phyloP scores from a whole-genome alignment of 23 tunicate genomes.

The Phallusia fumigata region DNA sequence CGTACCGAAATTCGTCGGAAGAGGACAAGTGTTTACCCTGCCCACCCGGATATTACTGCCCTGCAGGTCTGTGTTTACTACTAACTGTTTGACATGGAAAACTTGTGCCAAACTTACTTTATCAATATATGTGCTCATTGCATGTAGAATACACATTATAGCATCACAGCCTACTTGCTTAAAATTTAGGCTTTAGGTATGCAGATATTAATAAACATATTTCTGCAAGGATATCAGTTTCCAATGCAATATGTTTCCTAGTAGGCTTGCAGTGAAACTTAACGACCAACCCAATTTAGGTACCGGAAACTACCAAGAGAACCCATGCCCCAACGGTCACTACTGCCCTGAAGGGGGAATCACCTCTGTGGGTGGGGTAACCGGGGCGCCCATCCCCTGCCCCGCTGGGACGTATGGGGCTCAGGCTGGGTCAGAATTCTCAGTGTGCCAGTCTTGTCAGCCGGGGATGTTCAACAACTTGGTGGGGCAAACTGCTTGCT shows the following conservation, averaged over 20 bases:
- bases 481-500: slow-evolving; percentile 93
- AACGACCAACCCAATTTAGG: slow-evolving; percentile 43
- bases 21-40: slow-evolving; percentile 89
- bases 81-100: too few species aligned
- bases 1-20: slow-evolving; percentile 74
- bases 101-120: too few species aligned
- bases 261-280: too few species aligned
- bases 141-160: too few species aligned
- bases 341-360: slow-evolving; percentile 96
- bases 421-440: slow-evolving; percentile 64
- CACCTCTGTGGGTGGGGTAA: slow-evolving; percentile 63
- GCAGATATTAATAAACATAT: too few species aligned
- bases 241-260: too few species aligned
- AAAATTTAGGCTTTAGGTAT: too few species aligned
- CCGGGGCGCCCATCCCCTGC: slow-evolving; percentile 93
- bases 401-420: slow-evolving; percentile 85
- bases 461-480: slow-evolving; percentile 80
- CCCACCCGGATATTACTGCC: slow-evolving; percentile 99
- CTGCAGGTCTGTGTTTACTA: slow-evolving; percentile 64
- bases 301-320: slow-evolving; percentile 79
- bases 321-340: slow-evolving; percentile 87
- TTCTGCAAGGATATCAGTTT: too few species aligned
- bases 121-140: too few species aligned
- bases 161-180: too few species aligned
- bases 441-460: slow-evolving; percentile 76